Evolutionary conservation across 1,140 invertebrate species (phyloP), one percentile per base, ranked within the genome.

Genomic region (Drosophila truncata): DNA sequence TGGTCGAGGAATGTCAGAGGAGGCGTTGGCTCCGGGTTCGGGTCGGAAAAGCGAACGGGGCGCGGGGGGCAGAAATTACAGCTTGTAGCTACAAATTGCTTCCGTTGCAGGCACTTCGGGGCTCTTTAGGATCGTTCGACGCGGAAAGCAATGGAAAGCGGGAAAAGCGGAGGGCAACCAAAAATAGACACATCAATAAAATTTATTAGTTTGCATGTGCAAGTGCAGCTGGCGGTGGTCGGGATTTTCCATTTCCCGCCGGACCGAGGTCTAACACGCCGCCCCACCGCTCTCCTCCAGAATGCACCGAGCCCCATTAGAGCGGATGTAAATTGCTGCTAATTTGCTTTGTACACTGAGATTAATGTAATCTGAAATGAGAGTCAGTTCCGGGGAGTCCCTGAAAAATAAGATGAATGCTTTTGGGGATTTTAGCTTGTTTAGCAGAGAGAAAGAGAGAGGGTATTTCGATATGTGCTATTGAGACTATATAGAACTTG

Each of bases 161-260:
- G 42, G 42, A 13, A 16, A 35, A 2, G 20, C 13, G 52, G 57
- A 16, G 50, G 50, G 47, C 61, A 54, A 52, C 77, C 70, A 52
- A 91, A 91, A 91, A 91, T 91, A 91, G 88, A 91, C 84, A 91
- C 88, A 91, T 91, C 88, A 91, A 91, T 91, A 67, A 91, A 91
- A 91, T 91, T 91, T 91, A 91, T 91, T 88, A 91, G 88, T 80
- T 91, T 85, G 88, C 88, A 91, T 91, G 88, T 91, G 79, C 88
- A 90, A 91, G 76, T 86, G 74, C 83, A 91, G 67, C 72, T 80
- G 69, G 65, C 50, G 44, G 52, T 67, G 81, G 62, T 82, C 80
- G 75, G 62, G 59, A 82, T 78, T 78, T 69, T 44, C 69, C 80
- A 85, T 85, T 85, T 81, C 79, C 83, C 78, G 82, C 72, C 79